Base-by-base conservation (phyloP, 2,888 invertebrate species). In the Drosophila merina region DNA sequence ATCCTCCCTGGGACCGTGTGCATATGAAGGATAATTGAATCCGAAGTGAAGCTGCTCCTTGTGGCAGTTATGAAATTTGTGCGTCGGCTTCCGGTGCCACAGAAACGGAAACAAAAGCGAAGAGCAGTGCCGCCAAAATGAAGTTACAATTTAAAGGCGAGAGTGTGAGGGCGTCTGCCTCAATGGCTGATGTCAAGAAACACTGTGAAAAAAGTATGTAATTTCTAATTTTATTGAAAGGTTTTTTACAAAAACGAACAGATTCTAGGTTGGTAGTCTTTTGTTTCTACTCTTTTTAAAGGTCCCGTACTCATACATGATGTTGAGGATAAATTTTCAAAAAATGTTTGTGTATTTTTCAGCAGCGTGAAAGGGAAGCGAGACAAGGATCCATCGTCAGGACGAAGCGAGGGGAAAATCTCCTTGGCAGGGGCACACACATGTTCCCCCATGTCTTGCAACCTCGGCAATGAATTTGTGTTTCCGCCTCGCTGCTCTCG, bases 31-130 rank as follows among this genome's bases (percentile, higher is more conserved):
- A 56, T 70, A 42, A 31, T 64, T 38, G 70, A 60, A 74, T 60
- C 67, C 48, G 47, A 40, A 26, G 55, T 44, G 55, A 67, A 72
- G 67, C 64, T 48, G 44, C 55, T 74, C 63, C 62, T 70, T 68
- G 72, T 67, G 68, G 71, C 73, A 70, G 84, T 72, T 79, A 77
- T 76, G 74, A 68, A 80, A 80, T 80, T 86, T 73, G 50, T 63
- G 69, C 44, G 54, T 54, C 52, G 57, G 68, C 71, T 72, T 82
- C 83, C 79, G 83, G 60, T 63, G 70, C 52, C 51, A 14, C 20
- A 10, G 33, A 38, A 77, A 63, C 76, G 81, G 81, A 82, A 86
- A 58, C 67, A 64, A 54, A 71, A 62, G 74, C 62, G 47, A 50
- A 36, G 12, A 20, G 51, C 33, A 10, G 10, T 42, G 12, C 30